Evolutionary conservation across 2,888 invertebrate species (phyloP), one percentile per base, ranked within the genome.

Genomic region (Aquatica leii): DNA sequence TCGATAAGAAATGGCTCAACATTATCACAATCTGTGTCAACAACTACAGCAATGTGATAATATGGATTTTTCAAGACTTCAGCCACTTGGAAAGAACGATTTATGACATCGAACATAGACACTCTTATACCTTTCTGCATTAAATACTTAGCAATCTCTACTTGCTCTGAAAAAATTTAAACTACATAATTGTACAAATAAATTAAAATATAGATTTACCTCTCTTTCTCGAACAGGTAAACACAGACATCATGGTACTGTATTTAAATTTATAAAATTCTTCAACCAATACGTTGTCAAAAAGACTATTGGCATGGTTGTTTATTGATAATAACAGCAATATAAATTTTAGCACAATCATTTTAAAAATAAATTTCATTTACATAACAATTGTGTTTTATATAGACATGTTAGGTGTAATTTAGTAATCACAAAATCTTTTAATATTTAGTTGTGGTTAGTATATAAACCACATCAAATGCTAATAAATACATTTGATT

Each of bases 11-110:
- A 46, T 8, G 52, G 9, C 14, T 58, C 2, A 21, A 56, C 21
- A 53, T 65, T 35, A 14, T 14, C 15, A 48, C 71, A 71, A 54
- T 64, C 51, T 12, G 52, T 68, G 34, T 71, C 65, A 9, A 66
- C 40, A 43, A 62, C 31, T 12, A 57, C 41, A 8, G 46, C 59
- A 40, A 46, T 46, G 18, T 46, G 46, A 46, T 46, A 18, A 18
- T 46, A 18, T 17, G 17, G 18, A 9, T 46, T 46, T 20, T 17
- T 20, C 8, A 46, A 46, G 8, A 46, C 46, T 5, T 9, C 20
- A 8, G 17, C n/a, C 2, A 9, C 11, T 15, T 17, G 18, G n/a
- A 46, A 46, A 1, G 46, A 18, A 18, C 46, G 46, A 11, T 46
- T 46, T 1, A 18, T 9, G 5, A 46, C 46, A 6, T 46, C n/a